Evolutionary conservation across 2,797 vertebrate genomes (phyloP), one percentile per base, ranked within the genome.

Genomic region (Sitta carolinensis): DNA sequence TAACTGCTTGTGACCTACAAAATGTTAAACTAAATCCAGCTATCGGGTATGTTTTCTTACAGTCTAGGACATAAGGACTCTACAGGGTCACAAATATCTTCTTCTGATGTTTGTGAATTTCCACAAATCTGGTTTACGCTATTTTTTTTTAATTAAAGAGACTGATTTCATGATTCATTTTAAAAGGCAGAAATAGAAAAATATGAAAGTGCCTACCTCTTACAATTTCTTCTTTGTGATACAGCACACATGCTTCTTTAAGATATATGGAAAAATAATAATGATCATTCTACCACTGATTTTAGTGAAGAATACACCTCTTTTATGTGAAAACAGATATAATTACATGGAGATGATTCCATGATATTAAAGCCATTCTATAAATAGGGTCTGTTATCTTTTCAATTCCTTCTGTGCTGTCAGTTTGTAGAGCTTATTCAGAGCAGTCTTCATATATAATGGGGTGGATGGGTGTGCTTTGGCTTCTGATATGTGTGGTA

Each of bases 21-120:
- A 87, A 95, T 72, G 30, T 77, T 92, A 83, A 92, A 74, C 22
- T 83, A 74, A 90, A 94, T 70, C 43, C 13, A 90, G n/a, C 20
- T 62, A 77, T 89, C 84, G 68, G 69, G 30, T 61, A 7, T 36
- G 32, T 83, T 95, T 89, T 75, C 52, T 89, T 62, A 64, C 59
- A 72, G 25, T 45, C 22, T 81, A 36, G 55, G 66, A 90, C 74
- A 63, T 67, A 88, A 93, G 40, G 50, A 68, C 57, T 67, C 55
- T 80, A n/a, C n/a, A 63, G 67, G 59, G 70, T 92, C 84, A 74
- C 27, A 84, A 72, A 70, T 29, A 32, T 43, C 26, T 32, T 82
- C 55, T 72, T 77, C 32, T 79, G 45, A 61, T 84, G 14, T 87
- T 92, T 62, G 30, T 69, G 16, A 73, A 61, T 87, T 89, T 84